Conservation (phyloP, 2,888 invertebrate genomes). For the Euplexia lucipara region DNA sequence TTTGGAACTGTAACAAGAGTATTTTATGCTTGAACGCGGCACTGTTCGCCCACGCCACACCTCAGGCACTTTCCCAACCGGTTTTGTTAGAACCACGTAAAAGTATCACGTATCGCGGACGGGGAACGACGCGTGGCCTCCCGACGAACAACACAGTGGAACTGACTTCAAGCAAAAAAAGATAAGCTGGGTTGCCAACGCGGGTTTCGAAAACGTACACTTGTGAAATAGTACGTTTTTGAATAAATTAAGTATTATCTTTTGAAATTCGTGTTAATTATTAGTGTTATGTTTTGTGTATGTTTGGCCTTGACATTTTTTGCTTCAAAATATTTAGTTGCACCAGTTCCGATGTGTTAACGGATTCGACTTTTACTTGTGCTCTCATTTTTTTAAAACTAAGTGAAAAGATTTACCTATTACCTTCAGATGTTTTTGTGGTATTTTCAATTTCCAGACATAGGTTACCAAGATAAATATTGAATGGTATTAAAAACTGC, state of each 20-base stretch:
- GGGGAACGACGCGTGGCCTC: slow-evolving; percentile 70
- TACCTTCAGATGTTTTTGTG: too few relatives aligned
- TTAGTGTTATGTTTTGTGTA: slow-evolving; percentile 22
- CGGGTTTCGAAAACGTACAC: slow-evolving; percentile 45
- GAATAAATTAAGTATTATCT: slow-evolving; percentile 20
- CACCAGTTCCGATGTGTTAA: slow-evolving; percentile 30
- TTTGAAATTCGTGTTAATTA: slow-evolving; percentile 30
- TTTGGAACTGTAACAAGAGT: slow-evolving; percentile 67
- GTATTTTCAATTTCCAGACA: too few relatives aligned
- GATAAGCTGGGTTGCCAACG: slow-evolving; percentile 74
- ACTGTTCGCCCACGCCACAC: slow-evolving; percentile 86
- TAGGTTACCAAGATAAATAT: too few relatives aligned
- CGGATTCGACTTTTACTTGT: slow-evolving; percentile 26
- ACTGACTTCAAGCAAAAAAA: slow-evolving; percentile 79
- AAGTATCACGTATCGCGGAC: slow-evolving; percentile 76
- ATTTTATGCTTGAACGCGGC: slow-evolving; percentile 83
- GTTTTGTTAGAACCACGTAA: slow-evolving; percentile 85
- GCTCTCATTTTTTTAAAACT: slow-evolving; percentile 9
- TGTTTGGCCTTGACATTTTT: slow-evolving; percentile 29
- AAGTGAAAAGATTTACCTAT: too few relatives aligned
- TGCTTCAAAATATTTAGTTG: slow-evolving; percentile 5
- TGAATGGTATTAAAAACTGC: too few relatives aligned
- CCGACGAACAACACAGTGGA: slow-evolving; percentile 68
- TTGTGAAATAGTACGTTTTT: slow-evolving; percentile 49
- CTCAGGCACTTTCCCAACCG: slow-evolving; percentile 88